These are phyloP conservation scores for Sipha maydis DNA, from an alignment of 2,888 invertebrate species.

Conservation along the genomic window DNA sequence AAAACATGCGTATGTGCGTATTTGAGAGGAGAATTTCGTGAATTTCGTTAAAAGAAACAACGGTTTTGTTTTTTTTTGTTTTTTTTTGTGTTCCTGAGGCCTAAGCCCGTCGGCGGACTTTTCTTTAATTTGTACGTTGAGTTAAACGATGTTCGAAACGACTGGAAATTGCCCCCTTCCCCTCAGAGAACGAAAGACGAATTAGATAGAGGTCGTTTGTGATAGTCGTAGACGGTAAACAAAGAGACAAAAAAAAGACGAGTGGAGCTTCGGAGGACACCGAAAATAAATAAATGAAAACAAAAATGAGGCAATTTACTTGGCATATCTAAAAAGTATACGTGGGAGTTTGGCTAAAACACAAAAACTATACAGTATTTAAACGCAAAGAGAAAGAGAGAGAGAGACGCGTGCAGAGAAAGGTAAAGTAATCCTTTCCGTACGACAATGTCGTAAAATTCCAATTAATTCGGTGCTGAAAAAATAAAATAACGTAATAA, in stretches of 20 bases:
- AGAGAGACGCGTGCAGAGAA: neutral
- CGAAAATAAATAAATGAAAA: constrained; percentile 34
- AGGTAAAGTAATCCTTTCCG: constrained; percentile 7
- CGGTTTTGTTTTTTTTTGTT: neutral
- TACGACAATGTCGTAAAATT: constrained; percentile 6
- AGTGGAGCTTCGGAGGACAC: too few relatives aligned
- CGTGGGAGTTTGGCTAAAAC: constrained; percentile 21
- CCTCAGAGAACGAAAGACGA: neutral
- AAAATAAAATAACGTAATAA: neutral
- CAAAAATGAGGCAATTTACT: constrained; percentile 24
- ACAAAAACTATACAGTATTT: constrained; percentile 30
- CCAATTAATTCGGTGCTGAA: constrained; percentile 1
- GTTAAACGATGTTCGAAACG: neutral
- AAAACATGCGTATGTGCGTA: neutral
- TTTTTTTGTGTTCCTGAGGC: neutral
- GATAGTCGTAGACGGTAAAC: neutral
- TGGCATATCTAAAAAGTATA: neutral
- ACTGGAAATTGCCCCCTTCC: neutral
- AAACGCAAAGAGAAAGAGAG: neutral
- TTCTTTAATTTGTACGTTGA: constrained; percentile 12
- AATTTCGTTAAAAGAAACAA: constrained; percentile 9
- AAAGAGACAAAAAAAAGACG: neutral
- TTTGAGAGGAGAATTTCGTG: neutral
- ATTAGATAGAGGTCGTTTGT: constrained; percentile 9
- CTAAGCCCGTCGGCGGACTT: neutral